Percentiles rank a stretch among this genome's conserved stretches.
Evolutionary conservation across 1,140 invertebrate genomes (phyloP).

Genomic region (Akabosia matsudoensis): DNA sequence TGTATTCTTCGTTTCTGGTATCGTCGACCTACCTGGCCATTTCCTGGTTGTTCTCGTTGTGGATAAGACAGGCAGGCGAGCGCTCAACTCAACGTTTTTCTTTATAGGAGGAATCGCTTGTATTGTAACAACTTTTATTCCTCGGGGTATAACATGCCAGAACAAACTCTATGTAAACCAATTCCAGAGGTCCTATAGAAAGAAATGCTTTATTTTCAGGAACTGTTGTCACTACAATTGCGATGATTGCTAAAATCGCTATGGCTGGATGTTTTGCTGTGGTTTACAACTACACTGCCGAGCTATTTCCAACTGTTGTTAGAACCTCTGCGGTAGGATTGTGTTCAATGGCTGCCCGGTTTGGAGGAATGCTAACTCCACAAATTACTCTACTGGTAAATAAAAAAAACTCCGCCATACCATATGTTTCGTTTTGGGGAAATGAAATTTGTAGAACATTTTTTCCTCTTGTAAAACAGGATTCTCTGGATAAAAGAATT

Average conservation of each 20-base stretch:
- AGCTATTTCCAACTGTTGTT: conserved; percentile 82
- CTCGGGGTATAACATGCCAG: conserved; percentile 57
- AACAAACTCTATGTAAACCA: too few relatives aligned
- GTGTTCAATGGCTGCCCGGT: conserved; percentile 78
- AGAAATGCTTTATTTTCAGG: conserved; percentile 18
- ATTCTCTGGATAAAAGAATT: conserved; percentile 70
- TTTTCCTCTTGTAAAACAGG: too few relatives aligned
- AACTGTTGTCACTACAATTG: conserved; percentile 30
- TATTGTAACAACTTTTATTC: conserved; percentile 63
- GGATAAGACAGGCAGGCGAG: conserved; percentile 67
- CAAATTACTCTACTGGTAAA: conserved; percentile 66
- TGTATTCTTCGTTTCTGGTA: conserved; percentile 72
- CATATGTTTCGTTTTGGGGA: conserved; percentile 3
- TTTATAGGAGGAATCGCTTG: conserved; percentile 69
- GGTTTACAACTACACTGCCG: conserved; percentile 58
- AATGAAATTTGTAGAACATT: conserved; percentile 33
- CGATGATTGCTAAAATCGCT: conserved; percentile 48
- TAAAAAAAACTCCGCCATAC: too few relatives aligned
- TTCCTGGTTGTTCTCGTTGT: conserved; percentile 66
- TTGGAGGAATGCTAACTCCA: conserved; percentile 78
- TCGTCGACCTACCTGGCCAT: conserved; percentile 81
- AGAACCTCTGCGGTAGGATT: conserved; percentile 81
- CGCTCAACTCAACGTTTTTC: conserved; percentile 69
- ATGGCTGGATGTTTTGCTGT: conserved; percentile 78
- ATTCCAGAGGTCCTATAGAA: too few relatives aligned